These are phyloP conservation scores for Colaptes auratus DNA, from an alignment of 2,113 vertebrate species.

Conservation along the genomic window DNA sequence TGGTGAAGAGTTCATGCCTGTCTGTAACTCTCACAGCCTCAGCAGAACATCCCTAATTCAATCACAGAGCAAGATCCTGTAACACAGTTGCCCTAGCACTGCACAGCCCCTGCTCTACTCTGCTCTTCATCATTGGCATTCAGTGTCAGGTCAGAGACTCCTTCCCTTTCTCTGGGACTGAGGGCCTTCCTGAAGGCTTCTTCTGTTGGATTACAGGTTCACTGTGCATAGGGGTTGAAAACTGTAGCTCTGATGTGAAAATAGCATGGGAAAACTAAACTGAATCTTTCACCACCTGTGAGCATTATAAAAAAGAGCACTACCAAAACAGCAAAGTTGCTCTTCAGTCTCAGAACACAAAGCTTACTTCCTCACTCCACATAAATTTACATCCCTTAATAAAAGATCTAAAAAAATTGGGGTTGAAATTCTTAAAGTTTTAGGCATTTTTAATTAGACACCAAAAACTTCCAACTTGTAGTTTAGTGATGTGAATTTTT, in stretches of 20 bases:
- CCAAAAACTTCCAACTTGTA: neutral
- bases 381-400: neutral
- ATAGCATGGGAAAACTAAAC: neutral
- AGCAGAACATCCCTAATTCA: neutral
- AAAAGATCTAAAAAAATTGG: constrained; percentile 6
- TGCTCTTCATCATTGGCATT: neutral
- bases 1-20: neutral
- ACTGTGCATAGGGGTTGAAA: neutral
- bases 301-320: neutral
- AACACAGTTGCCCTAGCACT: neutral
- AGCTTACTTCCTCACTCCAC: neutral
- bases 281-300: neutral
- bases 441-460: constrained; percentile 37
- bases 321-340: neutral
- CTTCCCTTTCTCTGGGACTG: neutral
- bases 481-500: neutral
- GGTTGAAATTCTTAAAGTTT: constrained; percentile 1
- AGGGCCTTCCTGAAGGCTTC: neutral
- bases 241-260: neutral
- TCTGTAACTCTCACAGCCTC: neutral
- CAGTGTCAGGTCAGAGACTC: neutral
- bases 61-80: neutral
- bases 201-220: neutral
- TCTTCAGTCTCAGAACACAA: constrained; percentile 13
- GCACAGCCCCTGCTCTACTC: neutral